Percentiles rank a stretch among this genome's conserved stretches.
Conservation (phyloP, 2,888 invertebrate genomes). For the Emesis furor region DNA sequence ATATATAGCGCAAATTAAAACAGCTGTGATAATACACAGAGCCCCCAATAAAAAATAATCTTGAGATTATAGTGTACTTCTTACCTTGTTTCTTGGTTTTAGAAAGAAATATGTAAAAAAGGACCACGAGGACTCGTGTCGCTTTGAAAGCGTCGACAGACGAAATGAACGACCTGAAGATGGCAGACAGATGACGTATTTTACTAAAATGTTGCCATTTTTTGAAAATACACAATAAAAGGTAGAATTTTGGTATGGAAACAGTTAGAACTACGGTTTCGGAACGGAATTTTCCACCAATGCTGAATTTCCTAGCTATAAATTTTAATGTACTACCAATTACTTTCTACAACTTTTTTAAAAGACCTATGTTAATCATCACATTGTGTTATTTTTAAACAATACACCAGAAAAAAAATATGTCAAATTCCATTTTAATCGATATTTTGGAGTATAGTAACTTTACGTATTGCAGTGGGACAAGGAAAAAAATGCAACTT, state of each 20-base stretch:
- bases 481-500: not conserved
- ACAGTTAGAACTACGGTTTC: no score
- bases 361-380: not conserved
- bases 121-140: conserved; percentile 3
- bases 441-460: conserved; percentile 7
- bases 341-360: conserved; percentile 7
- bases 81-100: not conserved
- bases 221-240: not conserved
- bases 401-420: not conserved
- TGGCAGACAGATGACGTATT: not conserved
- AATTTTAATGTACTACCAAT: not conserved
- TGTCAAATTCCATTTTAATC: conserved; percentile 2
- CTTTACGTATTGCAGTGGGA: conserved; percentile 4
- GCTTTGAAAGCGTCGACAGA: not conserved
- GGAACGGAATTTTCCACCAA: conserved; percentile 3
- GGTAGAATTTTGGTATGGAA: no score
- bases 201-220: not conserved
- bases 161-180: not conserved
- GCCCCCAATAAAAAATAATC: not conserved
- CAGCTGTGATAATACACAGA: conserved; percentile 11
- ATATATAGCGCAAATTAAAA: conserved; percentile 1
- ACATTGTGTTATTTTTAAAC: conserved; percentile 3
- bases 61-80: conserved; percentile 5
- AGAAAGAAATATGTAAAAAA: not conserved
- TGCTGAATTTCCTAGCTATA: not conserved